Evolutionary conservation across 1,140 invertebrate species (phyloP).

Genomic region (Macrotrachela quadricornifera): DNA sequence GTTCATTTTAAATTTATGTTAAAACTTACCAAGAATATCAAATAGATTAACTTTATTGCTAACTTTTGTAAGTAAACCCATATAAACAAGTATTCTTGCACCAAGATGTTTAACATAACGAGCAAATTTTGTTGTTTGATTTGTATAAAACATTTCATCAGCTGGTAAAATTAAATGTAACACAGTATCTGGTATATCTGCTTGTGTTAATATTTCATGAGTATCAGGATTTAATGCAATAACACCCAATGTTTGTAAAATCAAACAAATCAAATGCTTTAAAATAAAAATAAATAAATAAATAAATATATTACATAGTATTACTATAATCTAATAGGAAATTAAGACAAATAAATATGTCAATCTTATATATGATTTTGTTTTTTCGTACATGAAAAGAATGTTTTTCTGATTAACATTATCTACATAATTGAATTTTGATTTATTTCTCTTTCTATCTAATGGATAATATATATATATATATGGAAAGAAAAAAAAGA

Average conservation of each 20-base stretch:
- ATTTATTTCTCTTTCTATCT: too few species aligned
- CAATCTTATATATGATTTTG: too few species aligned
- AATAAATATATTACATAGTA: too few species aligned
- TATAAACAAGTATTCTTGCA: constrained; percentile 41
- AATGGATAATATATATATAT: background rate
- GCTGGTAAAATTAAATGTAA: constrained; percentile 46
- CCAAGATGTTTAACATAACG: constrained; percentile 49
- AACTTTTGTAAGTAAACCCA: constrained; percentile 35
- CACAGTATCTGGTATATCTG: constrained; percentile 42
- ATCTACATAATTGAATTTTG: too few species aligned
- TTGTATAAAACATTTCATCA: constrained; percentile 53
- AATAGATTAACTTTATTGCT: constrained; percentile 36
- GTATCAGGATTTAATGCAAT: constrained; percentile 38
- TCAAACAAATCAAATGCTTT: constrained; percentile 45
- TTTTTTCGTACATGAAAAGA: too few species aligned
- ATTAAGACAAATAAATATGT: too few species aligned
- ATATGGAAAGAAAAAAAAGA: background rate
- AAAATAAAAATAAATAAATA: constrained; percentile 5
- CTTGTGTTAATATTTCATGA: constrained; percentile 37
- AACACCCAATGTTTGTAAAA: constrained; percentile 43
- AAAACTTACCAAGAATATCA: constrained; percentile 20
- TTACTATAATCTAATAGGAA: too few species aligned
- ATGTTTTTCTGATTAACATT: too few species aligned
- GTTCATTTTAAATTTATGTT: background rate
- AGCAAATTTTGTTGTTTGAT: constrained; percentile 47